Percentiles rank a stretch among this genome's conserved stretches.
phyloP scores from a whole-genome alignment of 2,113 vertebrate genomes.

The Albula goreensis region DNA sequence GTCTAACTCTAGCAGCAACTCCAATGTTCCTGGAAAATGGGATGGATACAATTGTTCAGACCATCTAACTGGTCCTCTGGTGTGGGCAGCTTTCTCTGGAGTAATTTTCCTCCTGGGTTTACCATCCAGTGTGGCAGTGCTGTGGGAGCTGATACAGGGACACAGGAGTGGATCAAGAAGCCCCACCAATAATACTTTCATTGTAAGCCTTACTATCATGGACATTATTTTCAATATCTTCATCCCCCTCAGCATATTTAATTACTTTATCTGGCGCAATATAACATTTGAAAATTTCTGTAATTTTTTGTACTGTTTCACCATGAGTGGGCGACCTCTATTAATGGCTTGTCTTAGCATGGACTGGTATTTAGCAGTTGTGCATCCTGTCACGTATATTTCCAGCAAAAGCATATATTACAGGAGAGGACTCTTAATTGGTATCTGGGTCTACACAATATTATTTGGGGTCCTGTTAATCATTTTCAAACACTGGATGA shows the following conservation, averaged over 20 bases:
- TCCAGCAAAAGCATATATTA: no score
- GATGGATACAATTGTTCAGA: constrained; percentile 9
- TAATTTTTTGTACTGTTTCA: constrained; percentile 18
- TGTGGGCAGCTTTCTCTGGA: constrained; percentile 34
- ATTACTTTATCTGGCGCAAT: background rate
- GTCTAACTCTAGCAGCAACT: background rate
- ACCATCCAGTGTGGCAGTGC: constrained; percentile 32
- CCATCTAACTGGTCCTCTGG: constrained; percentile 9
- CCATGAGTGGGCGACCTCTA: constrained; percentile 47
- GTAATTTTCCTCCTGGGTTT: constrained; percentile 32
- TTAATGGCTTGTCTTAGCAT: constrained; percentile 12
- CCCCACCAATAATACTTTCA: constrained; percentile 43
- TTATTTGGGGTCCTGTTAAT: background rate
- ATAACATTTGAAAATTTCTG: rapidly evolving
- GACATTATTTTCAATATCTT: constrained; percentile 45
- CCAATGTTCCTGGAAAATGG: background rate
- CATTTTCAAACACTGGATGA: background rate
- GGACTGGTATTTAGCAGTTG: no score
- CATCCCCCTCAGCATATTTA: constrained; percentile 21
- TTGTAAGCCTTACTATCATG: constrained; percentile 49
- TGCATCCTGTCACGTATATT: no score
- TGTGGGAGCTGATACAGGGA: constrained; percentile 36
- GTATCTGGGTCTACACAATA: no score
- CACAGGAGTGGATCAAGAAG: constrained; percentile 28
- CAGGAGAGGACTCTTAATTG: no score